Evolutionary conservation across 2,797 vertebrate genomes (phyloP), one percentile per base, ranked within the genome.

Genomic region (Falco berigora): DNA sequence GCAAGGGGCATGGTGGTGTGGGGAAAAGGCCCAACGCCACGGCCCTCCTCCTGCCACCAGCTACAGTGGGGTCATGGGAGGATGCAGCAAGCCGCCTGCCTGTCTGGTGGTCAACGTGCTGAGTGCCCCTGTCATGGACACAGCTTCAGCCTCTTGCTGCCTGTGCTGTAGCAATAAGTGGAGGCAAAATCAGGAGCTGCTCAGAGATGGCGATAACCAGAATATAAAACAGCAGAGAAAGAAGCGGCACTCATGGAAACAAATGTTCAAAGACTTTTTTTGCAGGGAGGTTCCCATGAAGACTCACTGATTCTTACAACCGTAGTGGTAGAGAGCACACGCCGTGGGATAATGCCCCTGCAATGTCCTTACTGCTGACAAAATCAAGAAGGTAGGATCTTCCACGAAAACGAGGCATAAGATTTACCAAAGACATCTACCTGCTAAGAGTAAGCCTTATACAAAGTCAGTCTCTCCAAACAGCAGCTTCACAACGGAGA

Each of bases 261-360:
- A 66, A 69, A 67, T 24, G 14, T 28, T 56, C 52, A 53, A 46
- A 69, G 32, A 55, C 2, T 14, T 9, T 83, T 74, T 92, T 46
- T 78, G 22, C 12, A 19, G 55, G 34, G 40, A 16, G 3, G 10
- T 44, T 53, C 9, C 32, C 40, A 28, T 16, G 36, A 90, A 58
- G 34, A 36, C 22, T 76, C 14, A n/a, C 17, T 18, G 42, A 71
- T 61, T 66, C 56, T 38, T 71, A 40, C 4, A 22, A 7, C 11
- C 2, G 1, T 9, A 11, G 12, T 55, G 62, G 6, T 21, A 46
- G 32, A 44, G 38, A 62, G 27, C n/a, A 25, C n/a, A 32, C 3
- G 1, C 17, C 2, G 1, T 1, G 6, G 62, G 44, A n/a, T 11
- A 36, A 13, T 28, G 32, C 15, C 42, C 23, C 52, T 68, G 32